Percentiles rank a stretch among this genome's conserved stretches.
phyloP scores from a whole-genome alignment of 1,140 invertebrate species.

The Elymnias hypermnestra region DNA sequence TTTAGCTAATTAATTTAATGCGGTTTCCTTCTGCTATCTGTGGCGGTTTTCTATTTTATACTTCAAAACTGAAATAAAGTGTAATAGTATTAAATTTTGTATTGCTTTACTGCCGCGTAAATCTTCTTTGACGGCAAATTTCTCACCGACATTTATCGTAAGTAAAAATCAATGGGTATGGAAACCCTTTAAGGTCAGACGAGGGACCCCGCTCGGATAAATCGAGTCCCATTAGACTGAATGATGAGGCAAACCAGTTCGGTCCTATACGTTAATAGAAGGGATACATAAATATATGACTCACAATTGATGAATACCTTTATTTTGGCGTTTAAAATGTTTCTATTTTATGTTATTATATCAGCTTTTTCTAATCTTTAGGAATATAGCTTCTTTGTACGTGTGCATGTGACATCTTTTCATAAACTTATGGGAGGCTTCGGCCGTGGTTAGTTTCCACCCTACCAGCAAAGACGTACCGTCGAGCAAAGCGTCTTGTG shows the following conservation, averaged over 20 bases:
- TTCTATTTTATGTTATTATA: background rate
- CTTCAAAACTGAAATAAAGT: no score
- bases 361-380: no score
- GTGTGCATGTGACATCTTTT: no score
- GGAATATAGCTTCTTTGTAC: no score
- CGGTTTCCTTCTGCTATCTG: no score
- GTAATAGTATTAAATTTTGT: background rate
- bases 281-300: background rate
- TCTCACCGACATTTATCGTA: constrained; percentile 20
- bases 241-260: constrained; percentile 26
- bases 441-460: no score
- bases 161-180: constrained; percentile 23
- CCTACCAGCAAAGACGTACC: no score
- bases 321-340: background rate
- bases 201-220: constrained; percentile 22
- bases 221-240: constrained; percentile 25
- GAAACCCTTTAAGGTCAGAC: constrained; percentile 19
- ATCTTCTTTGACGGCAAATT: constrained; percentile 10
- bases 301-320: constrained; percentile 6
- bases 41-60: no score
- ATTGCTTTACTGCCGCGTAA: constrained; percentile 3
- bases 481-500: no score
- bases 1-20: no score
- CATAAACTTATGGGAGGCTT: no score
- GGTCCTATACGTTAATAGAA: constrained; percentile 5